Percentiles rank a stretch among this genome's conserved stretches.
phyloP scores from a whole-genome alignment of 2,797 vertebrate genomes.

The Squalus acanthias region DNA sequence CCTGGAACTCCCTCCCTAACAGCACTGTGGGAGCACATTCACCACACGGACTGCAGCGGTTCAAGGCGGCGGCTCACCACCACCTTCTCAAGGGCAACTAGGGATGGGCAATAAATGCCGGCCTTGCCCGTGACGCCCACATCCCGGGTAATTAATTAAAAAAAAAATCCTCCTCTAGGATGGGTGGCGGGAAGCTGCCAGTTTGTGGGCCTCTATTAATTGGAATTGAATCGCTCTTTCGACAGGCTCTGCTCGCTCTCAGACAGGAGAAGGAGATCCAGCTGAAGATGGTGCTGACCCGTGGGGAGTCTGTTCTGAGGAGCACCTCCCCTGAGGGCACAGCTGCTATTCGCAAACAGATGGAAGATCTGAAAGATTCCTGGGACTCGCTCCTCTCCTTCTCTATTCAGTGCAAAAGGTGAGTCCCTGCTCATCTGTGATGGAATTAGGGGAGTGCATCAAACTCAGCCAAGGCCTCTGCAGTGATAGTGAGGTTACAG shows the following conservation, averaged over 20 bases:
- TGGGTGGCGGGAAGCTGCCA: not conserved
- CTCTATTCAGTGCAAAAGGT: conserved; percentile 94
- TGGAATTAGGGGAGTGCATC: not conserved
- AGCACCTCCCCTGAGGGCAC: conserved; percentile 86
- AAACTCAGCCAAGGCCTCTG: not conserved
- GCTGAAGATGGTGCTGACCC: conserved; percentile 83
- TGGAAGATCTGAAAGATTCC: conserved; percentile 82
- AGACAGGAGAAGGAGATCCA: conserved; percentile 95
- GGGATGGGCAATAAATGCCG: not conserved
- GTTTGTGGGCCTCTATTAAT: not conserved
- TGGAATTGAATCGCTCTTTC: conserved; percentile 37
- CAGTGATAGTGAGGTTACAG: too few species aligned
- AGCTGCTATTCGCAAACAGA: conserved; percentile 76
- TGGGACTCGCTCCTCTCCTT: conserved; percentile 84
- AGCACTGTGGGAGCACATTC: not conserved
- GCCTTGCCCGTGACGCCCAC: not conserved
- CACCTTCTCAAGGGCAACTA: too few species aligned
- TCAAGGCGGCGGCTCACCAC: not conserved
- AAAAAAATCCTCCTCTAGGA: not conserved
- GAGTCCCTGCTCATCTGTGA: not conserved
- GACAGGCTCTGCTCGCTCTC: conserved; percentile 74
- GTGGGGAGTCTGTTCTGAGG: conserved; percentile 87
- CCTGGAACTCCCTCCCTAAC: not conserved
- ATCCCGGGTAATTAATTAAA: not conserved
- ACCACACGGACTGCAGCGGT: not conserved